Conservation (phyloP, 1,140 invertebrate genomes). For the Coenobita brevimanus region DNA sequence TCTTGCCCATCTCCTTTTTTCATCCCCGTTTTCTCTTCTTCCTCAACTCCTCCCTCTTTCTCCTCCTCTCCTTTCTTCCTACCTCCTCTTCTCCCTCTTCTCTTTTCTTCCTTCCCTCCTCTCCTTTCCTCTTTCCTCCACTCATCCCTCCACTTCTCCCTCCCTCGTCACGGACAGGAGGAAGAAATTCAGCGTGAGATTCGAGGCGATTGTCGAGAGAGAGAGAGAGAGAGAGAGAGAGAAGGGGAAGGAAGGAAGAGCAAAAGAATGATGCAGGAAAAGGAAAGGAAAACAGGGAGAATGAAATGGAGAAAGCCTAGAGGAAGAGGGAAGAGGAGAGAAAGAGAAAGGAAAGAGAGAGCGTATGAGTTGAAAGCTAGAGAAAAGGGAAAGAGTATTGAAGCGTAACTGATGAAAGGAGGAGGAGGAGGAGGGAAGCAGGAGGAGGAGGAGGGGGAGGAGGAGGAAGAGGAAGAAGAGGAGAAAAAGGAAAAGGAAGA, state of each 20-base stretch:
- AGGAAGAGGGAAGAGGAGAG: neutral
- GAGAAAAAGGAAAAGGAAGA: neutral
- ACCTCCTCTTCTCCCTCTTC: too few relatives aligned
- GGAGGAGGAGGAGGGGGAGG: neutral
- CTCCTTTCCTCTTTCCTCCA: too few relatives aligned
- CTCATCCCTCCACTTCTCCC: too few relatives aligned
- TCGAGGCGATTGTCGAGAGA: neutral
- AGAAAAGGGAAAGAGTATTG: neutral
- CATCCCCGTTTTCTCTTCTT: too few relatives aligned
- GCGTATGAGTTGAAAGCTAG: neutral
- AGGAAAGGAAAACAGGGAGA: neutral
- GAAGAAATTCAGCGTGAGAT: neutral
- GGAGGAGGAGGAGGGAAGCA: neutral
- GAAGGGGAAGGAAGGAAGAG: neutral
- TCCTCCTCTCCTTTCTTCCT: too few relatives aligned
- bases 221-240: neutral
- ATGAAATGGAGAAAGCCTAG: neutral
- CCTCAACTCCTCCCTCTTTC: too few relatives aligned
- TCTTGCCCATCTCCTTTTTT: too few relatives aligned
- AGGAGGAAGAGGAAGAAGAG: neutral
- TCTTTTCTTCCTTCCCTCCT: too few relatives aligned
- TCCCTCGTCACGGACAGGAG: neutral
- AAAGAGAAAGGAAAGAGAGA: neutral
- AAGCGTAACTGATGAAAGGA: neutral
- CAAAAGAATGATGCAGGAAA: neutral